Base-by-base conservation (phyloP, 1,140 invertebrate species). In the Camponotus floridanus region DNA sequence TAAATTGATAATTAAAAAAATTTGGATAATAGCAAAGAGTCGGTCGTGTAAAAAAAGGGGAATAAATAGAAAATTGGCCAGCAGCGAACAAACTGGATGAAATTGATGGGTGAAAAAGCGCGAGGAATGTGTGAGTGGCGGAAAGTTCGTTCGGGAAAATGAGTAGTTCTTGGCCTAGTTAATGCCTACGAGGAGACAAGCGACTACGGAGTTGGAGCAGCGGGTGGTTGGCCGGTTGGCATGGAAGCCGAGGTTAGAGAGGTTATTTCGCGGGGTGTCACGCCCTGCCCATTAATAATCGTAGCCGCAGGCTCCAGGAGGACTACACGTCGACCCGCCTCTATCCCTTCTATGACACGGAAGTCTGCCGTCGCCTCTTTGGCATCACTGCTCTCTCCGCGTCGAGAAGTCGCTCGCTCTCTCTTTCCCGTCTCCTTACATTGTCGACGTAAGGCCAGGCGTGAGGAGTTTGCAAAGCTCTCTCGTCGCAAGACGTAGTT, bases 391-490 rank as follows among this genome's bases (percentile, higher is more conserved):
- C 31, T 57, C 68, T 61, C 59, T 51, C 48, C 4, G 13, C 67
- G 15, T 65, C 51, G n/a, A 48, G 36, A 36, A 42, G 15, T 39
- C 42, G 62, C 21, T 71, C 48, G 67, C 42, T 51, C 48, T 76
- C 70, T 51, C 81, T 86, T 48, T 31, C 67, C 6, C 36, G 3
- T 39, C 73, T 39, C 73, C 73, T 76, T 65, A 74, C 73, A 67
- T 67, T 65, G 74, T 68, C 57, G 73, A 59, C 88, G 76, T 80
- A 70, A 80, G 76, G 62, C 70, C 67, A 79, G 81, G 91, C 93
- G 92, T 94, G 93, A 93, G 92, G 88, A 94, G 93, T 93, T 94
- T 93, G 92, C 92, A 93, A 94, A 93, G 91, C 92, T 92, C 91
- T 93, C 68, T 93, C 68, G 70, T 91, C 90, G 90, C 86, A 91